Base-by-base conservation (phyloP, 2,797 vertebrate species). In the Clarias pachynema region DNA sequence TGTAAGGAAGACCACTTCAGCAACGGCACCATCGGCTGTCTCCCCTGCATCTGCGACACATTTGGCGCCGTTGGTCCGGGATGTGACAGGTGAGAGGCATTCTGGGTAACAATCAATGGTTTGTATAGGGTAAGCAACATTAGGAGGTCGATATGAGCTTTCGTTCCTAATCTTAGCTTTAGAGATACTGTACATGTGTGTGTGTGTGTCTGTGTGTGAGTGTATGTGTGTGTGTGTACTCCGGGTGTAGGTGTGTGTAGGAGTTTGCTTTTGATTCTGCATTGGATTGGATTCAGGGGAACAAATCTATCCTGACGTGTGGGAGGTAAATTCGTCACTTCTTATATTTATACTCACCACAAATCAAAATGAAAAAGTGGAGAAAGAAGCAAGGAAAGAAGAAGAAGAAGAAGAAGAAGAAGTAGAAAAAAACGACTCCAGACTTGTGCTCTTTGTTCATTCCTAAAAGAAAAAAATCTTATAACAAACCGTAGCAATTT, bases 1-100 rank as follows among this genome's bases (percentile, higher is more conserved):
- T 96, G 96, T 1, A 93, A 94, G 87, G 95, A 94, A n/a, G 93
- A 92, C 20, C 89, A 93, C 93, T 96, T 95, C 92, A 94, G 92
- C 88, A 96, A 96, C 56, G 93, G 94, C 82, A 95, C 94, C 89
- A 93, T 91, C 26, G 93, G 92, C 88, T 96, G 96, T 86, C 91
- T 94, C 88, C 89, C 93, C 85, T 96, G 96, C 31, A 82, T 89
- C 74, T 96, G 96, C 0, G 94, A 96, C 93, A 94, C 94, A 7
- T 95, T 87, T 12, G 96, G 96, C 0, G 95, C 96, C 0, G 86
- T 93, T 18, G 81, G 85, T 88, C 87, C 75, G 12, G 91, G 91
- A 82, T 96, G 96, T 89, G 94, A 96, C 94, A 96, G 95, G 96
- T 96, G 81, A 94, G 93, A 6, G 31, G 87, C 59, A 75, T 81